Conservation (phyloP, 2,113 vertebrate genomes). For the Canis aureus region DNA sequence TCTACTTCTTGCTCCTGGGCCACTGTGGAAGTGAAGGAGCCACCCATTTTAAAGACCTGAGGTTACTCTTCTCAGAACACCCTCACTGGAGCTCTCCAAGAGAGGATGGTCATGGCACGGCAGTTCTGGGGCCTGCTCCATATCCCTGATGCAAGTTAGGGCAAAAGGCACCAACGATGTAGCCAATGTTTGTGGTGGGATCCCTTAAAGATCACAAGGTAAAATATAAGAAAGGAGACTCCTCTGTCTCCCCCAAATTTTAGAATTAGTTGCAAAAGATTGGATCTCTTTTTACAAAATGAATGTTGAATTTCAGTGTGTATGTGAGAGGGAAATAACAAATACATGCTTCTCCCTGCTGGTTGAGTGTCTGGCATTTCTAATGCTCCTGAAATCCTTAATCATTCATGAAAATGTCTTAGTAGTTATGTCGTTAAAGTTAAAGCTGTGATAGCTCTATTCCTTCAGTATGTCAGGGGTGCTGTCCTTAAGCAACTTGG, state of each 20-base stretch:
- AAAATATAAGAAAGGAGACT: not conserved
- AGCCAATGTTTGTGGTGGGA: too few species aligned
- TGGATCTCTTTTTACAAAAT: conserved; percentile 25
- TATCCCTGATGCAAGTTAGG: not conserved
- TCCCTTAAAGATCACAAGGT: rapidly evolving
- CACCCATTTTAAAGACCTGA: not conserved
- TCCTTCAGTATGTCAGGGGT: not conserved
- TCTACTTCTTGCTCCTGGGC: not conserved
- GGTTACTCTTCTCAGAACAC: not conserved
- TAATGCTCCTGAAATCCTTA: conserved; percentile 28
- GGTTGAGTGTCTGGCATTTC: not conserved
- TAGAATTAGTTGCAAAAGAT: not conserved
- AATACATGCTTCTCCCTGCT: not conserved
- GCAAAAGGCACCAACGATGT: not conserved
- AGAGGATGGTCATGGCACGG: not conserved
- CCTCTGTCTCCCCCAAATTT: not conserved
- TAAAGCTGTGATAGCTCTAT: not conserved
- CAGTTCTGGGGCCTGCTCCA: too few species aligned
- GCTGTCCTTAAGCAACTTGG: not conserved
- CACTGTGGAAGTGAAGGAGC: not conserved
- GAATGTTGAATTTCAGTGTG: not conserved
- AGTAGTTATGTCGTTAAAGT: not conserved
- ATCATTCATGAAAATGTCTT: conserved; percentile 40
- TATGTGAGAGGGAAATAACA: not conserved
- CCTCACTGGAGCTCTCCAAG: too few species aligned